Percentiles rank a stretch among this genome's conserved stretches.
These are phyloP conservation scores for Drosophila obscura DNA, from an alignment of 1,140 invertebrate genomes.

Conservation along the genomic window DNA sequence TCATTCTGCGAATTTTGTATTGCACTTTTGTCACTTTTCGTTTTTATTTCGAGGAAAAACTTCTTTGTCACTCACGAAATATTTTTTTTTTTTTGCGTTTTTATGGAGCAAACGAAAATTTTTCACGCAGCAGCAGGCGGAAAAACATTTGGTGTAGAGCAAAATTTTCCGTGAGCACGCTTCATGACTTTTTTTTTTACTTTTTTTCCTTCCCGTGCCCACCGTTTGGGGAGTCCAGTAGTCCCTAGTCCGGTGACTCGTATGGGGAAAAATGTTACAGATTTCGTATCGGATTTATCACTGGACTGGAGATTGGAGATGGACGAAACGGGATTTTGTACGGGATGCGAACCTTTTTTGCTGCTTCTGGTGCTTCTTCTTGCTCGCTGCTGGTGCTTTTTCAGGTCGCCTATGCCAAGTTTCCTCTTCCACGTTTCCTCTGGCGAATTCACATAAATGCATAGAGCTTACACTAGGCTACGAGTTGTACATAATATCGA, in stretches of 20 bases:
- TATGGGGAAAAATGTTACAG: constrained; percentile 17
- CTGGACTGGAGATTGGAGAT: too few species aligned
- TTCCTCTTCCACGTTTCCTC: constrained; percentile 70
- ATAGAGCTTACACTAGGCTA: constrained; percentile 78
- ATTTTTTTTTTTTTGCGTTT: constrained; percentile 9
- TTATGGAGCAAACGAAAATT: constrained; percentile 43
- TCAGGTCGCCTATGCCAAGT: constrained; percentile 70
- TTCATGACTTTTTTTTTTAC: constrained; percentile 39
- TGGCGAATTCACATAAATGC: constrained; percentile 79
- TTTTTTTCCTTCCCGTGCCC: constrained; percentile 27
- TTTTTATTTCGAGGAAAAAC: constrained; percentile 13
- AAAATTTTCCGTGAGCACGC: constrained; percentile 71
- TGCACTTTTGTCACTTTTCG: constrained; percentile 30
- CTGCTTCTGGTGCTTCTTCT: constrained; percentile 55
- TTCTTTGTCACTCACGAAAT: constrained; percentile 39
- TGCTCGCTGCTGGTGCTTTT: constrained; percentile 62
- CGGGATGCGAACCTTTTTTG: constrained; percentile 71
- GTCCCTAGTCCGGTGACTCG: too few species aligned
- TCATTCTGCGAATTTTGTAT: constrained; percentile 38
- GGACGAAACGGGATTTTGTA: not conserved
- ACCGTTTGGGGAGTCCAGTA: not conserved
- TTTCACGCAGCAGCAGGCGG: constrained; percentile 45
- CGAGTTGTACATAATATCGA: constrained; percentile 74
- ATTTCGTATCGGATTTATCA: constrained; percentile 15
- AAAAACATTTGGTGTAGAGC: constrained; percentile 78